Conservation (phyloP, 64 coral and sea anemone species). For the Stylophora pistillata region DNA sequence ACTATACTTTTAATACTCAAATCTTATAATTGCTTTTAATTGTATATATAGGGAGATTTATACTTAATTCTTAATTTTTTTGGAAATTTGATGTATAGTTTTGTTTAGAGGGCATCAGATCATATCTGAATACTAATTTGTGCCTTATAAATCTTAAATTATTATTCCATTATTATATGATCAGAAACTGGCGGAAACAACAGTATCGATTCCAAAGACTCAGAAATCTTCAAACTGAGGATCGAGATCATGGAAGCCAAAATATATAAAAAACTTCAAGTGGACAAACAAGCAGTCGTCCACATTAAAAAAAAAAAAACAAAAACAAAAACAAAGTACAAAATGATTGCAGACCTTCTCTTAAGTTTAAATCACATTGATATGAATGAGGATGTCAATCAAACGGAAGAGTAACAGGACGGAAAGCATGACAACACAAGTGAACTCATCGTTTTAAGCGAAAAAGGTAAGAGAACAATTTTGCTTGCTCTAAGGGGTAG, state of each 20-base stretch:
- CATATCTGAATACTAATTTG: no score
- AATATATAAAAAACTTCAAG: constrained; percentile 17
- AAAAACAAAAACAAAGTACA: constrained; percentile 25
- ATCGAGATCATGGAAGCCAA: constrained; percentile 26
- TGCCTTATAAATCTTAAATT: no score
- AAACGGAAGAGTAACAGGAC: not conserved
- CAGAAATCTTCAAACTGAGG: not conserved
- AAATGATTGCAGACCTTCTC: constrained; percentile 6
- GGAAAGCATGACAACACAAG: constrained; percentile 17
- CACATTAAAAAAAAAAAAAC: not conserved
- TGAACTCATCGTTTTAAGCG: constrained; percentile 30
- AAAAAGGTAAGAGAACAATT: constrained; percentile 33
- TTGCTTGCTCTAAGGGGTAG: not conserved
- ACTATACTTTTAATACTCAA: no score
- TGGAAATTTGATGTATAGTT: no score
- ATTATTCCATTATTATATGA: no score
- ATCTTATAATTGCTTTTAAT: no score
- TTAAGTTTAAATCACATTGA: constrained; percentile 38
- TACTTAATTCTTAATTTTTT: no score
- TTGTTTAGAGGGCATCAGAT: no score
- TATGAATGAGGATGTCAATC: not conserved
- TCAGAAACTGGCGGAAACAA: no score
- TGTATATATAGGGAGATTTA: no score
- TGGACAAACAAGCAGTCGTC: constrained; percentile 17
- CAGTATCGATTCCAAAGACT: not conserved